Percentiles rank a stretch among this genome's conserved stretches.
Conservation (phyloP, 2,888 invertebrate species). For the Ormyrus nitidulus region DNA sequence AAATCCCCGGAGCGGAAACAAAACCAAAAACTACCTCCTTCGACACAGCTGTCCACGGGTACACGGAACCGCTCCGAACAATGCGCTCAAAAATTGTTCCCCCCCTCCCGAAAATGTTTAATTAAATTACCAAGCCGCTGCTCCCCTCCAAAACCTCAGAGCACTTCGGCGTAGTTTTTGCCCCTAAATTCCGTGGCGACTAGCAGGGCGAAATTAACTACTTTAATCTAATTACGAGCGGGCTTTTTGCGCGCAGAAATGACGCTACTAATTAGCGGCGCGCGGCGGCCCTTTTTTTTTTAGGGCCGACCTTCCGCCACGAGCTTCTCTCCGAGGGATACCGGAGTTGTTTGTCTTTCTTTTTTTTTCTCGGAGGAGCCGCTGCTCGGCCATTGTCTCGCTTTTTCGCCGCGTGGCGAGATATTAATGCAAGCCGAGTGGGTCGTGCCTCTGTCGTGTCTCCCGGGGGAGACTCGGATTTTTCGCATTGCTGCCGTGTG, state of each 20-base stretch:
- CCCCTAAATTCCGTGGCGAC: slow-evolving; percentile 33
- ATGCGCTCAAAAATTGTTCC: neutral
- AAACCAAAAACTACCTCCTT: neutral
- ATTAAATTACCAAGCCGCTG: slow-evolving; percentile 24
- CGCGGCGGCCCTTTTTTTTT: neutral
- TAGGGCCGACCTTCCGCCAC: neutral
- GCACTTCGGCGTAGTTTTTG: no score
- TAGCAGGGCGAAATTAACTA: slow-evolving; percentile 40
- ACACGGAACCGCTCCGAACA: neutral
- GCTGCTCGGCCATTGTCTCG: slow-evolving; percentile 27
- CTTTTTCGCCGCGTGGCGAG: slow-evolving; percentile 3
- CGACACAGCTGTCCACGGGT: neutral
- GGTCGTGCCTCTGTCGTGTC: slow-evolving; percentile 20
- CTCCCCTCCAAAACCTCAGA: no score
- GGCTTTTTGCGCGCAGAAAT: slow-evolving; percentile 31
- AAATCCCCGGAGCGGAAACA: neutral
- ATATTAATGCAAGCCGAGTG: slow-evolving; percentile 29
- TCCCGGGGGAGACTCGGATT: slow-evolving; percentile 4
- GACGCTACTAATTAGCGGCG: slow-evolving; percentile 48
- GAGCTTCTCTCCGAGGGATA: slow-evolving; percentile 3
- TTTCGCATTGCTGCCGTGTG: slow-evolving; percentile 7
- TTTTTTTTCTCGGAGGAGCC: neutral
- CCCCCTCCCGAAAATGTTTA: slow-evolving; percentile 15
- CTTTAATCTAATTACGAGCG: slow-evolving; percentile 53
- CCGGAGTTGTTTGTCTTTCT: neutral